Base-by-base conservation (phyloP, 2,113 vertebrate genomes). In the Ginglymostoma cirratum region DNA sequence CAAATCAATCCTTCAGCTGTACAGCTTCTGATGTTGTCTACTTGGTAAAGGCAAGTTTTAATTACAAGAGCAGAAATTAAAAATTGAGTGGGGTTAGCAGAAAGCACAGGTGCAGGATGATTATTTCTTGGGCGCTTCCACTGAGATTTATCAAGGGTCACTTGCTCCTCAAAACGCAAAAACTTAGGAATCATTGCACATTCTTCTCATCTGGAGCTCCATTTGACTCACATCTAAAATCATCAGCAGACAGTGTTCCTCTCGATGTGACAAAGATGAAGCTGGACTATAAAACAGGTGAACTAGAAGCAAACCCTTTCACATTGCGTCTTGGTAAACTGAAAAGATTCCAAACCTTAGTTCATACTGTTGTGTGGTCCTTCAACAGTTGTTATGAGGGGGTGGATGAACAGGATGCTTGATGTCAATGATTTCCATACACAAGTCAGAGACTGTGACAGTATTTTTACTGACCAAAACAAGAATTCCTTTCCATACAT, bases 291-390 rank as follows among this genome's bases (percentile, higher is more conserved):
- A 69, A 45, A 70, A 23, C 67, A 94, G 21, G 67, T 94, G 45
- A 94, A 94, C n/a, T 34, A 70, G 93, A 94, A 94, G 66, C 89
- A 94, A 94, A 70, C 21, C 67, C 67, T 94, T 48, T 48, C 45
- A 70, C 17, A 23, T 42, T 30, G 92, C 93, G 67, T 70, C 93
- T 72, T 66, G 38, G 24, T 70, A 38, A 45, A 14, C 21, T 48
- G 38, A 70, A 38, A 17, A n/a, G 1, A 45, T 94, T 94, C 48
- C 42, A 70, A 38, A 94, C 10, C 38, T 70, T 94, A 4, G 93
- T 61, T 42, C 45, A 48, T 94, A 70, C 21, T 70, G 38, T 94
- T 94, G 93, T 70, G 67, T 72, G 93, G 93, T 94, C 93, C 70
- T 48, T 42, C n/a, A 92, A 66, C n/a, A 92, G 34, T n/a, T 66